A percentile compares a stretch with the other conserved stretches of the same genome.
Evolutionary conservation across 2,113 vertebrate genomes (phyloP).

Genomic region (Psammodynastes pulverulentus): DNA sequence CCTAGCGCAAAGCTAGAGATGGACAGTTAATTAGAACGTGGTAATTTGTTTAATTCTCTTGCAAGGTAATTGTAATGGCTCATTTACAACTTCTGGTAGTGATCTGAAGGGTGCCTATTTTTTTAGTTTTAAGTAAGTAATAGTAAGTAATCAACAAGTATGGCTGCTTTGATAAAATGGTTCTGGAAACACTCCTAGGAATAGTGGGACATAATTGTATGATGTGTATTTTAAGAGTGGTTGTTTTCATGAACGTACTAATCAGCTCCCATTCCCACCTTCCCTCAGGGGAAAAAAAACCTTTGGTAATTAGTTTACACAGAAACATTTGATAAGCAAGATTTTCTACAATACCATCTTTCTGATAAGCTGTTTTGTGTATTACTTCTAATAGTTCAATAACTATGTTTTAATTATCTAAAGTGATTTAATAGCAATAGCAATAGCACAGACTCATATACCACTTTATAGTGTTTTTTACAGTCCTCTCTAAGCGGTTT

Average conservation of each 20-base stretch:
- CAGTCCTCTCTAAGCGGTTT: no score
- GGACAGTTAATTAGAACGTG: not conserved
- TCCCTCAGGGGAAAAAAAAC: not conserved
- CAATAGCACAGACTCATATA: no score
- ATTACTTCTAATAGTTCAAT: slow-evolving; percentile 22
- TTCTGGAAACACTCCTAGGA: not conserved
- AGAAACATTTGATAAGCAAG: slow-evolving; percentile 30
- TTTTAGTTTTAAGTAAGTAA: not conserved
- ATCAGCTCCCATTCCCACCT: not conserved
- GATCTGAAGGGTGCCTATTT: not conserved
- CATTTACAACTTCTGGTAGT: not conserved
- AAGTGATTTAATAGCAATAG: no score
- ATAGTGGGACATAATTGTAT: not conserved
- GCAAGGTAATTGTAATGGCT: not conserved
- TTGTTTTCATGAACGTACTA: not conserved
- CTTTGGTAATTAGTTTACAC: slow-evolving; percentile 22
- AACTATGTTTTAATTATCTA: slow-evolving; percentile 28
- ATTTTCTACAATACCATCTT: slow-evolving; percentile 5
- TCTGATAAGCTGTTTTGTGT: slow-evolving; percentile 20
- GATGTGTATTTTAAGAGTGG: not conserved
- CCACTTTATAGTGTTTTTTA: no score
- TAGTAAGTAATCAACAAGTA: not conserved
- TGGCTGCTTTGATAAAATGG: not conserved
- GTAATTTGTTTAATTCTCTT: not conserved
- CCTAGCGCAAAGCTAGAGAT: not conserved